A percentile compares a stretch with the other conserved stretches of the same genome.
Evolutionary conservation across 2,797 vertebrate species (phyloP).

Genomic region (Micromesistius poutassou): DNA sequence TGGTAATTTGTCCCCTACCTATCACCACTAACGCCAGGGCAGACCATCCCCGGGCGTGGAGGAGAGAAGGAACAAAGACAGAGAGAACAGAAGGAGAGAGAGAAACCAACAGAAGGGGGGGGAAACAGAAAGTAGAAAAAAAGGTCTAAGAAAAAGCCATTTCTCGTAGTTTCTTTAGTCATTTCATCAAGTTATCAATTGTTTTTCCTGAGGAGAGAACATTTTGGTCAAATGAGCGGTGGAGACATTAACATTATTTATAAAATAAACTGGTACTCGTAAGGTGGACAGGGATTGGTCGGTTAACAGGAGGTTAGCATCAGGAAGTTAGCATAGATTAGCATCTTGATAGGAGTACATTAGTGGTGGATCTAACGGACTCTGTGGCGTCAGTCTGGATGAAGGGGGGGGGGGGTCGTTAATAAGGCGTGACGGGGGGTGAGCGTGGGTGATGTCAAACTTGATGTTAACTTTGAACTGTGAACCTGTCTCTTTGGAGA

Average conservation of each 20-base stretch:
- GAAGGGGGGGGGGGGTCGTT: background rate
- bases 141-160: background rate
- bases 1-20: slow-evolving; percentile 96
- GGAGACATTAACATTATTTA: no score
- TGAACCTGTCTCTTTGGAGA: no score
- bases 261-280: background rate
- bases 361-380: background rate
- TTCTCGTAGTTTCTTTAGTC: background rate
- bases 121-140: background rate
- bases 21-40: slow-evolving; percentile 87
- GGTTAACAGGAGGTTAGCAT: slow-evolving; percentile 8
- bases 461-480: background rate
- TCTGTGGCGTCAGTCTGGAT: background rate
- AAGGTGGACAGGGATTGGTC: slow-evolving; percentile 21
- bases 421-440: background rate
- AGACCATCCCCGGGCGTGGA: slow-evolving; percentile 76
- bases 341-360: background rate
- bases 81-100: slow-evolving; percentile 72
- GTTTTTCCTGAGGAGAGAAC: background rate
- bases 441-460: background rate
- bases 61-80: slow-evolving; percentile 74
- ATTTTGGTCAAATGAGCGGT: background rate
- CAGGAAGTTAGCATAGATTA: background rate
- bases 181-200: slow-evolving; percentile 4
- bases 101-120: slow-evolving; percentile 51